Evolutionary conservation across 2,113 vertebrate genomes (phyloP), one percentile per base, ranked within the genome.

Genomic region (Gallinago media): DNA sequence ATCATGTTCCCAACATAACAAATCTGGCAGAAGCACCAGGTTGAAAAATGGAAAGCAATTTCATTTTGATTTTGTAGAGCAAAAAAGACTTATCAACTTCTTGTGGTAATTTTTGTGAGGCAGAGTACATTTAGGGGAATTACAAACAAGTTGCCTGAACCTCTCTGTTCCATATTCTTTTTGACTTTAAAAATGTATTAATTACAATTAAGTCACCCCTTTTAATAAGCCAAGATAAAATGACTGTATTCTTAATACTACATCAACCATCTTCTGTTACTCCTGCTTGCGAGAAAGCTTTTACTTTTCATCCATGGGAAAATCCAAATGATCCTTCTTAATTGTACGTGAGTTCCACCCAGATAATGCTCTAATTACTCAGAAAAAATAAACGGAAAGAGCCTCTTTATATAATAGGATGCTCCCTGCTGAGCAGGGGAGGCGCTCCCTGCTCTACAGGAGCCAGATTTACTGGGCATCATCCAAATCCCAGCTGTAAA

Each of bases 1-100:
- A 93, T 96, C 93, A 42, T 96, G 92, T 93, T 94, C 85, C 79
- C 75, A 94, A 88, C 79, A 74, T 55, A 92, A 95, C 59, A 88
- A 74, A 95, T 92, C 75, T 96, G 96, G 93, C 83, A 93, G 72
- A 92, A 95, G 59, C 44, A 38, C 25, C 93, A 96, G 85, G 90
- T 84, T 94, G 92, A 85, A 94, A 87, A 81, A 65, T 26, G 59
- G 47, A 90, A 96, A 92, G 75, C 59, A 90, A 84, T 92, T 90
- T 83, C 12, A 4, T 58, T 85, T 88, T 83, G 55, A 84, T 88
- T 92, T 81, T 93, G 83, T 32, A 2, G 47, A 90, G 74, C 12
- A 87, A 72, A 91, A 90, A 81, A 76, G 59, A 84, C 80, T 71
- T 95, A 89, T 1, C 71, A 83, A 92, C 59, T 71, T 92, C 82